Evolutionary conservation across 2,888 invertebrate genomes (phyloP).

Genomic region (Epistrophe grossulariae): DNA sequence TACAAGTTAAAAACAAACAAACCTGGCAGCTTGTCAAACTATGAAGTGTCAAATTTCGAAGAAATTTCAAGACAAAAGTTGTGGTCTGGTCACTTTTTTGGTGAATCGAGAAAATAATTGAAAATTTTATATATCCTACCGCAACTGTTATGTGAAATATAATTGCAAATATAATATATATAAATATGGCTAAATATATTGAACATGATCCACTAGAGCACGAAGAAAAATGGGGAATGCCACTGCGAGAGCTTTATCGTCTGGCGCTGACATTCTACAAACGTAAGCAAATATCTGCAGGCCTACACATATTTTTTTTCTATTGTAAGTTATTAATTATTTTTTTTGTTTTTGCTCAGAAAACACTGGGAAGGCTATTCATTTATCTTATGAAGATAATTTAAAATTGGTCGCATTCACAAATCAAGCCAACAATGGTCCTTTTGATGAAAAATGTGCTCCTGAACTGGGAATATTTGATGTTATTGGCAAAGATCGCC

Average conservation of each 20-base stretch:
- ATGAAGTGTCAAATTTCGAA: neutral
- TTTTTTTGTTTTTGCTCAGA: constrained; percentile 85
- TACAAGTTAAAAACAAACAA: too few relatives aligned
- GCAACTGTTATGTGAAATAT: constrained; percentile 56
- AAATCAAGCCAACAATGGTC: constrained; percentile 95
- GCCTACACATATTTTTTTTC: constrained; percentile 23
- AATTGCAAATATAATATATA: neutral
- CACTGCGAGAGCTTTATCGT: constrained; percentile 92
- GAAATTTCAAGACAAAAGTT: constrained; percentile 9
- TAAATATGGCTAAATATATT: constrained; percentile 50
- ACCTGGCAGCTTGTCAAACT: neutral
- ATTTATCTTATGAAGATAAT: constrained; percentile 96
- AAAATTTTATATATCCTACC: constrained; percentile 4
- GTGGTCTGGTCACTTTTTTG: constrained; percentile 11
- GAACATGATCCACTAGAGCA: constrained; percentile 64
- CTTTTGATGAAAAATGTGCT: constrained; percentile 88
- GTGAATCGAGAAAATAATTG: constrained; percentile 50
- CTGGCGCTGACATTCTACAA: constrained; percentile 96
- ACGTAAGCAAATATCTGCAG: constrained; percentile 86
- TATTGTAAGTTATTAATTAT: constrained; percentile 40
- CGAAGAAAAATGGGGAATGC: constrained; percentile 87
- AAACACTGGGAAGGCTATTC: constrained; percentile 98
- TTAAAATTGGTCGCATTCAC: constrained; percentile 95
- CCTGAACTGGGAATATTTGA: constrained; percentile 96
- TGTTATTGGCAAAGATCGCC: constrained; percentile 96